Conservation (phyloP, 2,888 invertebrate genomes). For the Caenorhabditis macrosperma region DNA sequence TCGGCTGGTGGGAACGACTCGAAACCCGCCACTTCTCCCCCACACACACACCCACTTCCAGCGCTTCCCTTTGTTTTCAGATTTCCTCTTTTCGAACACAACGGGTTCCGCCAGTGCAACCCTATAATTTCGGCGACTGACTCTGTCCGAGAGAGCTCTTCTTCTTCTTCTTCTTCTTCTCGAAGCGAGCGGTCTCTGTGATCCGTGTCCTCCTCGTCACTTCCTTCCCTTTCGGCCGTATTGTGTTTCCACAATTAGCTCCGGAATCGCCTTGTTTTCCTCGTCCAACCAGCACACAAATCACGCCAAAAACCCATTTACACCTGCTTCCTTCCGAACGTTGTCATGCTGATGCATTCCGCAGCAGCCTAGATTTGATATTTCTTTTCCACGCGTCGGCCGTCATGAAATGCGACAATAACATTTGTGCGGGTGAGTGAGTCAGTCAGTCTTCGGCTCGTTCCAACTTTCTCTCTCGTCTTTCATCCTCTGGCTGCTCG, state of each 20-base stretch:
- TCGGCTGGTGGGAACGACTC: background rate
- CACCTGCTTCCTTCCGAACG: conserved; percentile 22
- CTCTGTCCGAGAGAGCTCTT: too few relatives aligned
- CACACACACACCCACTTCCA: background rate
- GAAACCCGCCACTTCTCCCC: background rate
- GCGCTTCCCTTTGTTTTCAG: background rate
- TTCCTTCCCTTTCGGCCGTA: background rate
- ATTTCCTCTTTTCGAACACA: background rate
- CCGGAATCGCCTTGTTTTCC: background rate
- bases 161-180: too few relatives aligned
- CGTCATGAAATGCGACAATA: background rate
- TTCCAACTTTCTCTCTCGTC: background rate
- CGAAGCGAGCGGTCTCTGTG: too few relatives aligned
- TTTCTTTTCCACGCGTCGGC: background rate
- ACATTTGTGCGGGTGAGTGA: background rate
- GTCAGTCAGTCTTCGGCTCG: background rate
- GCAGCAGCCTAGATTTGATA: conserved; percentile 3
- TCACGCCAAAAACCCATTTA: background rate
- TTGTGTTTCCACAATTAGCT: background rate
- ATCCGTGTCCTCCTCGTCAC: background rate
- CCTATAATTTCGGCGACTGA: too few relatives aligned
- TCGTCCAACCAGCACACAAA: background rate
- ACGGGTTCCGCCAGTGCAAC: background rate
- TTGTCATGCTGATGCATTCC: conserved; percentile 27
- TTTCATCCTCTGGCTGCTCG: background rate